Evolutionary conservation across 2,797 vertebrate genomes (phyloP), one percentile per base, ranked within the genome.

Genomic region (Hydrocynus forskahlii): DNA sequence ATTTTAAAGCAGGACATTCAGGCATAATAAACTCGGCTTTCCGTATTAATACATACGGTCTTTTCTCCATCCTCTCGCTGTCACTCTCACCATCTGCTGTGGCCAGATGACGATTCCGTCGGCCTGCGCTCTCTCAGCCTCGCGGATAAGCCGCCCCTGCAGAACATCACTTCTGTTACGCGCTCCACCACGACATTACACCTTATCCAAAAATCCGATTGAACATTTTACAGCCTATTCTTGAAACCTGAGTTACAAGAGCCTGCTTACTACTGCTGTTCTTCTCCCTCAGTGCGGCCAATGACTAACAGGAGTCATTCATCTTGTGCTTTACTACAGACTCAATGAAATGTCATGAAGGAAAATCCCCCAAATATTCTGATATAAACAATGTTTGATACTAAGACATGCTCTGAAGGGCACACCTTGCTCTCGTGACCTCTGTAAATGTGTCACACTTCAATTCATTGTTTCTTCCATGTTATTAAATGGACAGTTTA

Each of bases 71-170:
- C 67, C 21, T 70, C 48, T 50, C 23, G 1, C 68, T 29, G 68
- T 29, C 62, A 55, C 63, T 66, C 38, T n/a, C 35, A n/a, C 63
- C 68, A 70, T 52, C 68, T 50, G 68, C 48, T 54, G 21, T 12
- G 67, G 40, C 67, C 43, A 69, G 67, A 71, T 13, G 45, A 54
- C 12, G 9, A 54, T 29, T 71, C 48, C 17, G 19, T 48, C 17
- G 21, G 45, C 38, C 50, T 52, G 21, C 23, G 29, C 43, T 70
- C 45, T 70, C 68, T 55, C 69, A 52, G 14, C 52, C 13, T 8
- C 14, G 9, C 16, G 55, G 69, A 54, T 29, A 54, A 55, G 23
- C 67, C 12, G 19, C 10, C n/a, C 43, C 67, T 48, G 67, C 40
- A 69, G 12, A 48, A 69, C n/a, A 50, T 69, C 40, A 50, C 67